A percentile compares a stretch with the other conserved stretches of the same genome.
Conservation (phyloP, 2,888 invertebrate genomes). For the Monochamus alternatus region DNA sequence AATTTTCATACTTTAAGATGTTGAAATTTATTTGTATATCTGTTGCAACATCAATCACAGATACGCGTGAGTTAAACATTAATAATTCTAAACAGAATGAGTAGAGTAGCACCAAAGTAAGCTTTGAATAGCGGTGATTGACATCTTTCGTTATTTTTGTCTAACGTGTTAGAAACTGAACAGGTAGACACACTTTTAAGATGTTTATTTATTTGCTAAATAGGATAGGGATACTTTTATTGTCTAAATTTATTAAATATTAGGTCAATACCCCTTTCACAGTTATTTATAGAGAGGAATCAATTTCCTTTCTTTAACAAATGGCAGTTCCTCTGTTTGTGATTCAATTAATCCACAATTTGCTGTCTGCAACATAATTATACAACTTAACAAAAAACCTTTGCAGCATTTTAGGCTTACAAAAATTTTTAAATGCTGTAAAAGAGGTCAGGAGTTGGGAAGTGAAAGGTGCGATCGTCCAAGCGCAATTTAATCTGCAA, state of each 20-base stretch:
- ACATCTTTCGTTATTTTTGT: conserved; percentile 10
- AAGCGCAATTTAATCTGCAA: too few species aligned
- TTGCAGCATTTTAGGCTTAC: too few species aligned
- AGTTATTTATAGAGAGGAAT: conserved; percentile 22
- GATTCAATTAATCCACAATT: conserved; percentile 8
- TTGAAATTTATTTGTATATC: conserved; percentile 4
- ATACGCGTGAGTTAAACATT: neutral
- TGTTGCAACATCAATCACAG: neutral
- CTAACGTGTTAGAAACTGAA: neutral
- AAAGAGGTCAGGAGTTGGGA: too few species aligned
- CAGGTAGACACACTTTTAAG: neutral
- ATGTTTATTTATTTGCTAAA: neutral
- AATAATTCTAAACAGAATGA: neutral
- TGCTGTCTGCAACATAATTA: neutral
- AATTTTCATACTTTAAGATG: neutral
- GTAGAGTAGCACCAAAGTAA: neutral
- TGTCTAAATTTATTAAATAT: conserved; percentile 19
- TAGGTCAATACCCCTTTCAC: conserved; percentile 22
- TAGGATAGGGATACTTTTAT: neutral
- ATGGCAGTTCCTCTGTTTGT: conserved; percentile 12
- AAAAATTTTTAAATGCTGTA: too few species aligned
- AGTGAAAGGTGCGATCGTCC: too few species aligned
- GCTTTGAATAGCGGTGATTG: neutral
- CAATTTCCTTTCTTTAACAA: conserved; percentile 19
- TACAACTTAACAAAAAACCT: neutral